A percentile compares a stretch with the other conserved stretches of the same genome.
These are phyloP conservation scores for Emydoidea blandingii DNA, from an alignment of 2,797 vertebrate genomes.

Conservation along the genomic window DNA sequence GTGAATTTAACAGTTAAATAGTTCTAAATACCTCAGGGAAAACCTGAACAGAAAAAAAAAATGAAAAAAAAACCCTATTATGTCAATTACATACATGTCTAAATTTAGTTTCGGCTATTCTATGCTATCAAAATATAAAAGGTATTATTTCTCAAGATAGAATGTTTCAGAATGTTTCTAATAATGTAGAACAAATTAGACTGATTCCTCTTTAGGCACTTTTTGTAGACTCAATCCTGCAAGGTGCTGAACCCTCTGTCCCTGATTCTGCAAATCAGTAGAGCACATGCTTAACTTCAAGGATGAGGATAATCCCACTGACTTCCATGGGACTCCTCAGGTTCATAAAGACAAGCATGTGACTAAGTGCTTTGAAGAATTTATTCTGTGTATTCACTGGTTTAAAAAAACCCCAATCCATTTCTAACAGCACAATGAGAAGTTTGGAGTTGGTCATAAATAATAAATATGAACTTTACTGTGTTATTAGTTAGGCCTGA, in stretches of 20 bases:
- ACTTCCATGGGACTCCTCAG: slow-evolving; percentile 1
- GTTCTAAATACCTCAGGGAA: neutral
- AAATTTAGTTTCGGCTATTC: neutral
- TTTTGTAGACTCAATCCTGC: neutral
- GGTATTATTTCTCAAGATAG: neutral
- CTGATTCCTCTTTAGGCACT: neutral
- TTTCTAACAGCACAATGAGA: neutral
- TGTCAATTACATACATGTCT: neutral
- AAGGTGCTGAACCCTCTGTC: neutral
- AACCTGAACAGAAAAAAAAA: neutral
- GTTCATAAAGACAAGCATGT: neutral
- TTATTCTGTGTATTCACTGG: neutral
- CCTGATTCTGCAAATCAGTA: slow-evolving; percentile 9
- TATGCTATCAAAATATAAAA: neutral
- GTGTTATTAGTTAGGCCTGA: neutral
- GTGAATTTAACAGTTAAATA: neutral
- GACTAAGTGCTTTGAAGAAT: neutral
- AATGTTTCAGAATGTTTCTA: slow-evolving; percentile 1
- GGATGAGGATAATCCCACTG: neutral
- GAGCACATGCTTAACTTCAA: slow-evolving; percentile 17
- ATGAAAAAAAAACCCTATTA: neutral
- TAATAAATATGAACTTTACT: neutral
- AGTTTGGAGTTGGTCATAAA: neutral
- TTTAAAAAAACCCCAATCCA: neutral
- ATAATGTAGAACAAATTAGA: neutral